Percentiles rank a stretch among this genome's conserved stretches.
Evolutionary conservation across 2,888 invertebrate species (phyloP).

Genomic region (Drosophila meridionalis): DNA sequence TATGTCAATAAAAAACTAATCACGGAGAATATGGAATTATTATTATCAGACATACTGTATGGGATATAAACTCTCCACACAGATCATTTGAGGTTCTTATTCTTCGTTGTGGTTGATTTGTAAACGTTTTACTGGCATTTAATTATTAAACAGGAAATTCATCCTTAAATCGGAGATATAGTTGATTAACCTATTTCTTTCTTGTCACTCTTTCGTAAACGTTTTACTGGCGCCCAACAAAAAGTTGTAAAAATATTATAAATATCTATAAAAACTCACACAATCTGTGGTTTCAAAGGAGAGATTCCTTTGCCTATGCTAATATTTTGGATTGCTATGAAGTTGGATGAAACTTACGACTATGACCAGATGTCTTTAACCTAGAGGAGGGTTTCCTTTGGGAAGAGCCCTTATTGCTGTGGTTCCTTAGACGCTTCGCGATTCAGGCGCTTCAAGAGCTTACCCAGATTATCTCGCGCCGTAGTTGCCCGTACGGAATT

Average conservation of each 20-base stretch:
- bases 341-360: slow-evolving; percentile 5
- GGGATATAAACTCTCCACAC: background rate
- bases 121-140: background rate
- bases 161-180: background rate
- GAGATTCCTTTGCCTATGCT: background rate
- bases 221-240: background rate
- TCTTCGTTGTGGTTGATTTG: background rate
- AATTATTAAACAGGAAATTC: background rate
- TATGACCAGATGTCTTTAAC: slow-evolving; percentile 39
- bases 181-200: background rate
- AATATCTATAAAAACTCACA: background rate
- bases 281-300: background rate
- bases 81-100: background rate
- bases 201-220: background rate
- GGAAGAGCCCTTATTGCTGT: background rate
- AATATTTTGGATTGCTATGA: background rate
- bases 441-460: slow-evolving; percentile 82
- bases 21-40: background rate
- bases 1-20: background rate
- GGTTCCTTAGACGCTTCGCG: slow-evolving; percentile 43
- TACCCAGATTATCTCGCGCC: slow-evolving; percentile 89
- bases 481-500: slow-evolving; percentile 89
- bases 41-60: background rate
- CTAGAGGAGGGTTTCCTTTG: background rate
- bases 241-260: background rate